These are phyloP conservation scores for Agrilus biguttatus DNA, from an alignment of 2,888 invertebrate species.

Conservation along the genomic window DNA sequence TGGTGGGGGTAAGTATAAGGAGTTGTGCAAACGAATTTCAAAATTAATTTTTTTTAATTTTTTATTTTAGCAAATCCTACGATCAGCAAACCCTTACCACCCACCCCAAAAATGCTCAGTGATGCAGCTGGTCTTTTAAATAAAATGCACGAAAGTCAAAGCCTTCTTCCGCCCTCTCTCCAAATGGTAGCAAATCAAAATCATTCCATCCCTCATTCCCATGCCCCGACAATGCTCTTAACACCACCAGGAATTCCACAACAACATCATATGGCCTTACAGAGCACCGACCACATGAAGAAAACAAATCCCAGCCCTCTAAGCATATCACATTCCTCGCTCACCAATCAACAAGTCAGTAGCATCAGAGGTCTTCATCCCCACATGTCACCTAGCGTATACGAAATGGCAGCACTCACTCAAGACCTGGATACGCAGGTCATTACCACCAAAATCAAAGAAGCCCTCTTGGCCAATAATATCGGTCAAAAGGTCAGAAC, in stretches of 20 bases:
- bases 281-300: slow-evolving; percentile 44
- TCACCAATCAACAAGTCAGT: slow-evolving; percentile 40
- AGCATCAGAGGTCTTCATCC: slow-evolving; percentile 63
- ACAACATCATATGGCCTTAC: slow-evolving; percentile 54
- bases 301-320: slow-evolving; percentile 42
- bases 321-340: slow-evolving; percentile 40
- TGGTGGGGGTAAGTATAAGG: slow-evolving; percentile 56
- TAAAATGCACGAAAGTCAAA: slow-evolving; percentile 55
- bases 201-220: slow-evolving; percentile 33
- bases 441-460: slow-evolving; percentile 93
- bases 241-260: slow-evolving; percentile 67
- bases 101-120: slow-evolving; percentile 63
- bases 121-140: slow-evolving; percentile 50
- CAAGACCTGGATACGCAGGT: slow-evolving; percentile 93
- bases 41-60: neutral
- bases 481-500: slow-evolving; percentile 79
- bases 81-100: slow-evolving; percentile 59
- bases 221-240: slow-evolving; percentile 48
- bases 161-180: slow-evolving; percentile 38
- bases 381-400: slow-evolving; percentile 87
- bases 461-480: slow-evolving; percentile 89
- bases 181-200: slow-evolving; percentile 33
- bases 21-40: neutral
- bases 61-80: slow-evolving; percentile 15
- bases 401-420: slow-evolving; percentile 93